Conservation (phyloP, 1,140 invertebrate species). For the Halictus rubicundus region DNA sequence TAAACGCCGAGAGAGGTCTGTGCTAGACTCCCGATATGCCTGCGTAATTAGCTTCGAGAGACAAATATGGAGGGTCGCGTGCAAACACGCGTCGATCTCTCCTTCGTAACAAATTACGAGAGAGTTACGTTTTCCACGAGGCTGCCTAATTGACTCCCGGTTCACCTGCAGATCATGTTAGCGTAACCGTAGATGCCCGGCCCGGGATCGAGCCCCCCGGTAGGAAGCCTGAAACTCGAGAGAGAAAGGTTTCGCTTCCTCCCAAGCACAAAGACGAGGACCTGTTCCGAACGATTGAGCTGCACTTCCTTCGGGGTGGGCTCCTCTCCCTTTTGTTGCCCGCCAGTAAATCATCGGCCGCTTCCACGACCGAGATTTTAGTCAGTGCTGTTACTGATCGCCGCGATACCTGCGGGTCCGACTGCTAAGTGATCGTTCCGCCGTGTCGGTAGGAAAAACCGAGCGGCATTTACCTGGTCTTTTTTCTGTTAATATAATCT, state of each 20-base stretch:
- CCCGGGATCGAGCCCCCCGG: background rate
- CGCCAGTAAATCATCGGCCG: conserved; percentile 42
- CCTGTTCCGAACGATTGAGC: conserved; percentile 44
- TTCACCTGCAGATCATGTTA: conserved; percentile 13
- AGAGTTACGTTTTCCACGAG: too few species aligned
- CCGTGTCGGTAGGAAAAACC: too few species aligned
- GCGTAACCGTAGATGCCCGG: conserved; percentile 25
- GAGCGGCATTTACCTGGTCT: too few species aligned
- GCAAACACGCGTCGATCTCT: too few species aligned
- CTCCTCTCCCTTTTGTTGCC: conserved; percentile 28
- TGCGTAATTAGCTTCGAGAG: conserved; percentile 3
- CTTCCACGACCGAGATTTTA: background rate
- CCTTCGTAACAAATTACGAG: too few species aligned
- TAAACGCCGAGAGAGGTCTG: background rate
- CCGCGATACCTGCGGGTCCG: background rate
- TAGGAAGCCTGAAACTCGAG: conserved; percentile 27
- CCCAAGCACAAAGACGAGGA: conserved; percentile 4
- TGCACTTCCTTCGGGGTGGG: conserved; percentile 49
- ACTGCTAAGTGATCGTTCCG: background rate
- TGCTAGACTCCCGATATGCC: background rate
- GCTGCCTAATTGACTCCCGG: conserved; percentile 11
- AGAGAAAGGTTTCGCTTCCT: conserved; percentile 32
- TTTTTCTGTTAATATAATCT: too few species aligned
- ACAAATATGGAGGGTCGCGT: conserved; percentile 5
- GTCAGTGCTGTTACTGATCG: background rate